Base-by-base conservation (phyloP, 2,888 invertebrate species). In the Stenodera caucasica region DNA sequence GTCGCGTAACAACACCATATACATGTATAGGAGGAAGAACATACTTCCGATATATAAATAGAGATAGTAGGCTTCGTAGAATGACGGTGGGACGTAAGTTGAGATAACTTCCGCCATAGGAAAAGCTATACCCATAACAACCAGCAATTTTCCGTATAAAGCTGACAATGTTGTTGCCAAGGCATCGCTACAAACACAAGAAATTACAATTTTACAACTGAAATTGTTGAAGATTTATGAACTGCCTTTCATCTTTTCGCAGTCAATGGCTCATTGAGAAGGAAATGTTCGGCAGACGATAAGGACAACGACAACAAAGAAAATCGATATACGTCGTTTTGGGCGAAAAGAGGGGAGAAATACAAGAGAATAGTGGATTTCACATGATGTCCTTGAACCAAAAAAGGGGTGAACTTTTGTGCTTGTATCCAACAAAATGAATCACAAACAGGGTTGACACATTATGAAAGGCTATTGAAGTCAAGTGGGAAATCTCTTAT, bases 61-160 rank as follows among this genome's bases (percentile, higher is more conserved):
- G 56, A 89, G 81, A 66, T 80, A 81, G 67, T 80, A 80, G 79
- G 90, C 93, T 86, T 95, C 94, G 81, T 95, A 96, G 81, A 94
- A 95, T 30, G 94, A 93, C 67, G 94, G 92, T 74, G 96, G 95
- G 78, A 96, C 94, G 82, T 94, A 93, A 21, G 94, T 92, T 49
- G 95, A 95, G 78, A 96, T 95, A 71, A 96, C 94, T 85, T 96
- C 96, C 65, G 96, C 94, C 90, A 97, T 91, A 55, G 96, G 96
- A 81, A 97, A 94, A 14, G 96, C 94, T 67, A 94, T 90, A 65
- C 96, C 96, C 91, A 96, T 93, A 51, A 96, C 95, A 45, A 96
- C 94, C 72, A 97, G 82, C 55, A 96, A 85, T 81, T 96, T 95
- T 51, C 95, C 96, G 79, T 97, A 97, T 29, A 97, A 85, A 0